Evolutionary conservation across 2,113 vertebrate species (phyloP).

Genomic region (Lontra canadensis): DNA sequence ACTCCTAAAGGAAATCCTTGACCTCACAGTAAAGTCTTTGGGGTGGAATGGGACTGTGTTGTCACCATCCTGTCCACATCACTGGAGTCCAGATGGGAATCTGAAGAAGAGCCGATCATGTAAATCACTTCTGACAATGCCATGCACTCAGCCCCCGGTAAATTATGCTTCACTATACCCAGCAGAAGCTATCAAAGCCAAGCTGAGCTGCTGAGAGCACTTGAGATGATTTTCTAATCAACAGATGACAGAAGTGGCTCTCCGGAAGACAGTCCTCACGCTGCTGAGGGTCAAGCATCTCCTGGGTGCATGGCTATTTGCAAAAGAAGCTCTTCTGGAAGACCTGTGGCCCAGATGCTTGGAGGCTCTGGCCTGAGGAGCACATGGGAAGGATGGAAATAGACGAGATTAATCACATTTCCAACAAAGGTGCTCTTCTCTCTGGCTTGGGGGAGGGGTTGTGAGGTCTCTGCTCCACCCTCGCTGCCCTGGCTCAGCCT

Average conservation of each 20-base stretch:
- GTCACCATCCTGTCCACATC: not conserved
- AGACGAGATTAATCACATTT: rapidly evolving
- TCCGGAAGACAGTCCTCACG: not conserved
- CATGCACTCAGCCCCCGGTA: not conserved
- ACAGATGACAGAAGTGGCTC: not conserved
- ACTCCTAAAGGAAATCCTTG: not conserved
- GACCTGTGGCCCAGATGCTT: not conserved
- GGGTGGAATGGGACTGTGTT: not conserved
- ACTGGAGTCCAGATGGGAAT: not conserved
- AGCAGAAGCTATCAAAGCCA: not conserved
- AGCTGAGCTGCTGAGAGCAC: not conserved
- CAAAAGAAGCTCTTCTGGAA: not conserved
- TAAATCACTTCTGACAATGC: not conserved
- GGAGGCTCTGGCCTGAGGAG: not conserved
- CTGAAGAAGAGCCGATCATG: not conserved
- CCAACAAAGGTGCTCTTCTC: not conserved
- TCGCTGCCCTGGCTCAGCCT: not conserved
- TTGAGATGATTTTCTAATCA: not conserved
- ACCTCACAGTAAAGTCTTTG: not conserved
- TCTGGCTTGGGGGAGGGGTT: not conserved
- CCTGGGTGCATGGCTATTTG: not conserved
- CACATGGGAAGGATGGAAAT: not conserved
- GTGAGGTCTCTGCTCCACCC: not conserved
- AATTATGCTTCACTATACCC: not conserved
- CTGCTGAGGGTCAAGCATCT: not conserved